Evolutionary conservation across 2,113 vertebrate species (phyloP), one percentile per base, ranked within the genome.

Genomic region (Smithornis capensis): DNA sequence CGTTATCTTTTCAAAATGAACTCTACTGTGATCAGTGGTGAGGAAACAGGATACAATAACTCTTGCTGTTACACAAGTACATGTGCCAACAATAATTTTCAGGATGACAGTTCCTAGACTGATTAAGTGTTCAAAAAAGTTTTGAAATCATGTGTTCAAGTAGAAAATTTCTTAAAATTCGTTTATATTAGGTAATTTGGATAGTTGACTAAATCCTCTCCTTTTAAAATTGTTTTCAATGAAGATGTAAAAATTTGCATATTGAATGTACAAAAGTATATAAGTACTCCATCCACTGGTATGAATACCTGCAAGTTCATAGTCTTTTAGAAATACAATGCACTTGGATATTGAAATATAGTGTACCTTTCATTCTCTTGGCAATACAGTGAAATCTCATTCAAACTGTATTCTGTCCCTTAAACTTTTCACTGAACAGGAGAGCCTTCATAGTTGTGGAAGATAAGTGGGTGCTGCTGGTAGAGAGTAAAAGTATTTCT

Each of bases 41-140:
- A 94, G 73, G 67, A 92, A 94, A 95, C 11, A 85, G 73, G 29
- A 27, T 53, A 27, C 0, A 44, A 28, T 75, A 87, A 88, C 63
- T 84, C 40, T 50, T 63, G 33, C 19, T 90, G 24, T 85, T 75
- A 93, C 80, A 33, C 24, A 71, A n/a, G 5, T 56, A 59, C 3
- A 15, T 53, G n/a, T 87, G 14, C 55, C 71, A 89, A 94, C 56
- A 64, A 52, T 76, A 57, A 79, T 47, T 65, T 94, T 14, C 68
- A 47, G 69, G 5, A 24, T 55, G 44, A 40, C 23, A 42, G 55
- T 86, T 91, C 44, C 37, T 67, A 67, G 4, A 16, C 19, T 17
- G 35, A 89, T 63, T 79, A 73, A 88, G 25, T 59, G 14, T 40
- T 70, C 31, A 14, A 74, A 55, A 9, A 49, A 49, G 49, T 50